Evolutionary conservation across 2,113 vertebrate genomes (phyloP).

Genomic region (Gracilinanus agilis): DNA sequence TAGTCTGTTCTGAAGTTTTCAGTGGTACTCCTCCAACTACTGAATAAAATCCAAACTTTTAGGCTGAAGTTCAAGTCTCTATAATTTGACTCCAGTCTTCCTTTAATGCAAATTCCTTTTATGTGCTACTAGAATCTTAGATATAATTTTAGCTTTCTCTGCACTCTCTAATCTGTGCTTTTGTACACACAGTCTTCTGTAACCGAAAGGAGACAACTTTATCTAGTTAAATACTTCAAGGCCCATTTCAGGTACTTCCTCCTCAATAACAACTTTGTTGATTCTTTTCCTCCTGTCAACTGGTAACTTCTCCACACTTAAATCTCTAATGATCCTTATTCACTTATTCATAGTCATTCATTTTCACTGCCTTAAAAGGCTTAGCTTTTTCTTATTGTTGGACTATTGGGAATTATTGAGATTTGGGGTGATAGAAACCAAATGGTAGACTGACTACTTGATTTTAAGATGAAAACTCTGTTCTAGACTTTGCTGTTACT

Average conservation of each 20-base stretch:
- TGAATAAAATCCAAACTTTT: neutral
- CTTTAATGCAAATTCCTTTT: neutral
- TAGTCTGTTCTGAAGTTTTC: neutral
- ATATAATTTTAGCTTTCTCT: neutral
- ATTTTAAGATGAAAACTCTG: neutral
- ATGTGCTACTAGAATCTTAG: neutral
- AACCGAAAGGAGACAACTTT: neutral
- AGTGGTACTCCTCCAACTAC: neutral
- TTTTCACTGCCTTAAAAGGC: neutral
- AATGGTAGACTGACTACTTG: neutral
- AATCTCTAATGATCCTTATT: neutral
- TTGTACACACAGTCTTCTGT: neutral
- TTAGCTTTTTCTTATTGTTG: neutral
- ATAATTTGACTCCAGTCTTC: neutral
- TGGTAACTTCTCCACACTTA: neutral
- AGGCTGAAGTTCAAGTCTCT: neutral
- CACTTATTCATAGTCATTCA: neutral
- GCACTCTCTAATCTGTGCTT: neutral
- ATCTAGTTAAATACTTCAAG: neutral
- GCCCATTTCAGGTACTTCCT: neutral
- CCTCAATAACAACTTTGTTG: neutral
- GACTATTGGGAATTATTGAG: neutral
- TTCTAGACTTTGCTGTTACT: neutral
- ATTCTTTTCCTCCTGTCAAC: neutral
- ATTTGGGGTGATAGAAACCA: neutral